These are phyloP conservation scores for Nothobranchius furzeri DNA, from an alignment of 2,113 vertebrate species.

Conservation along the genomic window DNA sequence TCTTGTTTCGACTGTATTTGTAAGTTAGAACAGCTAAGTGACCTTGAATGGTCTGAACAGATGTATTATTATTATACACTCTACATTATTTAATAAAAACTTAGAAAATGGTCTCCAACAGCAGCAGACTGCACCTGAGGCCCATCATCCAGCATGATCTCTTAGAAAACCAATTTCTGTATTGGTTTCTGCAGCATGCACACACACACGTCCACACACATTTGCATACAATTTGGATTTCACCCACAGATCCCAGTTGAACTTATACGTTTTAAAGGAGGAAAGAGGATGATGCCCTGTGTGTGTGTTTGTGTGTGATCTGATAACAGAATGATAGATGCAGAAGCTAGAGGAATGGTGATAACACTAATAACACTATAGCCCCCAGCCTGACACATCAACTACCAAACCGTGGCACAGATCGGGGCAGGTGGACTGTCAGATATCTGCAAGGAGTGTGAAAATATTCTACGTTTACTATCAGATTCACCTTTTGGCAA, in stretches of 20 bases:
- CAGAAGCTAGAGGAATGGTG: conserved; percentile 30
- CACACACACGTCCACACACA: conserved; percentile 9
- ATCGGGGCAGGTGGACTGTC: conserved; percentile 14
- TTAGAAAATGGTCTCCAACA: conserved; percentile 37
- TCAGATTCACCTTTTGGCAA: not conserved
- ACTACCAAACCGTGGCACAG: conserved; percentile 28
- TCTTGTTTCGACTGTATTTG: not conserved
- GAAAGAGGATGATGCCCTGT: conserved; percentile 32
- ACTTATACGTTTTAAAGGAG: conserved; percentile 34
- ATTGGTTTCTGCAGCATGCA: conserved; percentile 26
- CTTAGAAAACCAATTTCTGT: conserved; percentile 43
- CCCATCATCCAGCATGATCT: conserved; percentile 46
- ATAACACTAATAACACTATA: conserved; percentile 43
- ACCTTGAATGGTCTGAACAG: not conserved
- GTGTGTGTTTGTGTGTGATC: conserved; percentile 40
- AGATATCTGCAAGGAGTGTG: conserved; percentile 20
- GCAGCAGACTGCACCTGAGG: conserved; percentile 36
- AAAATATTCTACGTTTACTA: conserved; percentile 10
- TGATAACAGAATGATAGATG: conserved; percentile 54
- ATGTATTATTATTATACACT: conserved; percentile 24
- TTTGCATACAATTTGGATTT: conserved; percentile 72
- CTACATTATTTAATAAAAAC: conserved; percentile 32
- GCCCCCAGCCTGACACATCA: conserved; percentile 44
- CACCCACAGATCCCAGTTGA: conserved; percentile 48
- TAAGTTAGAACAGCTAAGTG: not conserved